These are phyloP conservation scores for Drosophila mayaguana DNA, from an alignment of 2,888 invertebrate genomes.

Conservation along the genomic window DNA sequence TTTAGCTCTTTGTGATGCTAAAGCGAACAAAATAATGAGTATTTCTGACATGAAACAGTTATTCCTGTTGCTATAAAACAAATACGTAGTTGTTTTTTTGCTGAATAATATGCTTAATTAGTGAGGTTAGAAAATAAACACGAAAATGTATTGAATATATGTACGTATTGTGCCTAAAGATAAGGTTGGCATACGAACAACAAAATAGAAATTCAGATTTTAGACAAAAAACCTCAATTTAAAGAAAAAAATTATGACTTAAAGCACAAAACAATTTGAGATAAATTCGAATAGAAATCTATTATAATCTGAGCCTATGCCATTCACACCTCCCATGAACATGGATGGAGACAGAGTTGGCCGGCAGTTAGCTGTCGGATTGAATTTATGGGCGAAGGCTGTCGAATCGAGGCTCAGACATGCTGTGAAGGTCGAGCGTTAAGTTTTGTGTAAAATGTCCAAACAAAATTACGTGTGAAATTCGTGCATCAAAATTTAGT, in stretches of 20 bases:
- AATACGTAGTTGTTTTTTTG: background rate
- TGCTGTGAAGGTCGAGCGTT: conserved; percentile 61
- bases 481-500: conserved; percentile 54
- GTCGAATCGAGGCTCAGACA: conserved; percentile 24
- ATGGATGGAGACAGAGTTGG: conserved; percentile 12
- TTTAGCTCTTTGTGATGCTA: too few species aligned
- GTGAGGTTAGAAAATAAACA: too few species aligned
- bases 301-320: background rate
- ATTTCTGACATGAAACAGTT: too few species aligned
- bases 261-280: too few species aligned
- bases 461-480: conserved; percentile 67
- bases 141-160: too few species aligned
- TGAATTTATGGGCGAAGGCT: background rate
- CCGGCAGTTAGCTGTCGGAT: background rate
- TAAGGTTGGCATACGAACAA: background rate
- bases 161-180: background rate
- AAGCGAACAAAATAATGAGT: background rate
- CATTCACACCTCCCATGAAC: background rate
- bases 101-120: background rate
- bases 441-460: conserved; percentile 71
- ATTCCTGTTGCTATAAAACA: background rate
- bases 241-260: too few species aligned
- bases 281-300: background rate
- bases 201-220: background rate
- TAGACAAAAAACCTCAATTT: background rate